Evolutionary conservation across 2,113 vertebrate genomes (phyloP), one percentile per base, ranked within the genome.

Genomic region (Pachycephala philippinensis): DNA sequence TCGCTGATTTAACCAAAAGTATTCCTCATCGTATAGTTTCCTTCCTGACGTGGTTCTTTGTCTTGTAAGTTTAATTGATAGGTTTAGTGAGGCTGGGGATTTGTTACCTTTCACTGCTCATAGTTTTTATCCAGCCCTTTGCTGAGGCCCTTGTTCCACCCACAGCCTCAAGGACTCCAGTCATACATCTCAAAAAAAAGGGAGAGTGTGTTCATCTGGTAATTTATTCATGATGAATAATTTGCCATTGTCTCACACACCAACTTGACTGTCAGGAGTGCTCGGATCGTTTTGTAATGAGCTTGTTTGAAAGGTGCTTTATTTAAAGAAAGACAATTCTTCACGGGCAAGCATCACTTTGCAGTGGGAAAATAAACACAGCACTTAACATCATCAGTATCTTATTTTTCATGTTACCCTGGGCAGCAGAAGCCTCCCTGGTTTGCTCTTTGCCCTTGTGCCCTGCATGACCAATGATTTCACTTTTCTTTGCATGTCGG

Each of bases 271-370:
- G 83, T 88, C 79, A 90, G 76, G 76, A 89, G 64, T 1, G 31
- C 60, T 96, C 82, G 81, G 82, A 88, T 86, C 90, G 76, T 75
- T 96, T 94, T 84, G 66, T 74, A 90, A 88, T 40, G 54, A 95
- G 78, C 79, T 86, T 85, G 72, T 86, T 93, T 77, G 79, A 81
- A 93, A 97, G 93, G 87, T 96, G 68, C 52, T 95, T 95, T 86
- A 71, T 90, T 94, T 96, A 71, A 92, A 91, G 77, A 40, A 64
- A 80, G 52, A 26, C 60, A 95, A 1, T 87, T 89, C 74, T 85
- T 91, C 70, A 45, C 27, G 24, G 82, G 63, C 63, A 71, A 92
- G 64, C 3, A 5, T 80, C 11, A 11, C 42, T 94, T 90, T 2
- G 0, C 66, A 77, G 44, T 12, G 33, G 87, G 71, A 90, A 96